Evolutionary conservation across 2,797 vertebrate genomes (phyloP), one percentile per base, ranked within the genome.

Genomic region (Anisognathus igniventris): DNA sequence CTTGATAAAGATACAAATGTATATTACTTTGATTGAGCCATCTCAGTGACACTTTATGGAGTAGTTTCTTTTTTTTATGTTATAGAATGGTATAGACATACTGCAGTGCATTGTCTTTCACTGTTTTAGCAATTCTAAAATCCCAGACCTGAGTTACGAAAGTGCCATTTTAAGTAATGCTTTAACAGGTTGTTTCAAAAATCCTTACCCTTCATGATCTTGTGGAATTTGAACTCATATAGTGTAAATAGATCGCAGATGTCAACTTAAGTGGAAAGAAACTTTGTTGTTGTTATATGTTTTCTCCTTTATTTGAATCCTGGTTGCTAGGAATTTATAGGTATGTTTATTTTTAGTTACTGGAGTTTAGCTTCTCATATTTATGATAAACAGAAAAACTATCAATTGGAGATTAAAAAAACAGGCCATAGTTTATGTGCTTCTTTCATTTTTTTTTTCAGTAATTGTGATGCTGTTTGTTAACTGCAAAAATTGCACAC

Each of bases 391-490:
- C 95, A 95, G 84, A 92, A 94, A 91, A 95, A 53, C 66, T 94
- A 80, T 78, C 70, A 96, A 77, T 95, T 96, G 86, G 91, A 95
- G 80, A 91, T 91, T 3, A 12, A 67, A 77, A 93, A 95, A 93
- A 23, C 95, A 95, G 95, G 91, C 96, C 96, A 95, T 97, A 97
- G 96, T 73, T 96, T 96, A 90, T 78, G 54, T 95, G 88, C 90
- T 97, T 94, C 93, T 97, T 97, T 97, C 90, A 94, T 37, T 61
- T 96, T 97, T 97, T 97, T 97, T 96, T 96, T 30, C 77, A 82
- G 78, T 97, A 97, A 96, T 91, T 97, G 96, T 97, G 97, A 97
- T 97, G 94, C 94, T 97, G 67, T 98, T 97, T 97, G 97, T 98
- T 94, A 97, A 93, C 95, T 97, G 96, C 92, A 96, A 92, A 84